Percentiles rank a stretch among this genome's conserved stretches.
phyloP scores from a whole-genome alignment of 2,888 invertebrate genomes.

The Protodeltote pygarga region DNA sequence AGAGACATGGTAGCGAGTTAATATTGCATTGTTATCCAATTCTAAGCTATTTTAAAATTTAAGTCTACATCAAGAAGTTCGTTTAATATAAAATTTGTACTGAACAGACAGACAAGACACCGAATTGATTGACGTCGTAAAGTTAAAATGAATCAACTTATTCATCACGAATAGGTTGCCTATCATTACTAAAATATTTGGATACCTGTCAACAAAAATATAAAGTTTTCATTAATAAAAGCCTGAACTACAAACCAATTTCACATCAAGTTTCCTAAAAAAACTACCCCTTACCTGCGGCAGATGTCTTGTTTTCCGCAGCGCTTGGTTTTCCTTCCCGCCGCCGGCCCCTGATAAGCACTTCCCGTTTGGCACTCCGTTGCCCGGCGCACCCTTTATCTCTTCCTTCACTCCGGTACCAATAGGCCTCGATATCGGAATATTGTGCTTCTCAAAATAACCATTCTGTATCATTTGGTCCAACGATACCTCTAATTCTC shows the following conservation, averaged over 20 bases:
- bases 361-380: constrained; percentile 72
- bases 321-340: constrained; percentile 58
- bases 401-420: constrained; percentile 61
- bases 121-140: too few relatives aligned
- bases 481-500: constrained; percentile 81
- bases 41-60: too few relatives aligned
- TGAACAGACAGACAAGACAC: too few relatives aligned
- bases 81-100: too few relatives aligned
- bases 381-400: constrained; percentile 47
- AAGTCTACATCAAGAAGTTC: too few relatives aligned
- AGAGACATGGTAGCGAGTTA: too few relatives aligned
- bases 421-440: constrained; percentile 72
- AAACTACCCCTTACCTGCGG: constrained; percentile 71
- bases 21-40: too few relatives aligned
- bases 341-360: constrained; percentile 66
- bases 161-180: too few relatives aligned
- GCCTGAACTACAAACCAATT: not conserved
- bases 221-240: too few relatives aligned
- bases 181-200: too few relatives aligned
- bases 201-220: too few relatives aligned
- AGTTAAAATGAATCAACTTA: too few relatives aligned
- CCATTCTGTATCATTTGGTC: constrained; percentile 85
- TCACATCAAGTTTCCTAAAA: constrained; percentile 6
- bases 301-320: constrained; percentile 73
- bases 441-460: constrained; percentile 83